Conservation (phyloP, 2,888 invertebrate genomes). For the Eupithecia tripunctaria region DNA sequence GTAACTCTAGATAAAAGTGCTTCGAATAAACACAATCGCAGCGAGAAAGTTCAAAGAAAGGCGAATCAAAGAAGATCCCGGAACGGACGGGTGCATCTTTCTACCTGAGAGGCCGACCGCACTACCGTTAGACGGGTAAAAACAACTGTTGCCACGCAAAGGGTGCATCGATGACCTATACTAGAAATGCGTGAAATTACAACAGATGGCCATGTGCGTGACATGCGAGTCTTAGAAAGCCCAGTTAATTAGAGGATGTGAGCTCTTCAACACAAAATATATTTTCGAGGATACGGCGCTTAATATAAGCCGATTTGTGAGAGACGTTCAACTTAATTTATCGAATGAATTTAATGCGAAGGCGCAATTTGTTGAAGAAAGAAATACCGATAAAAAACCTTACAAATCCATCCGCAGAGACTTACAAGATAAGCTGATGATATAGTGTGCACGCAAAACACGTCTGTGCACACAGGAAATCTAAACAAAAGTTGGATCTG, state of each 20-base stretch:
- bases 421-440: conserved; percentile 39
- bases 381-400: conserved; percentile 24
- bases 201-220: conserved; percentile 59
- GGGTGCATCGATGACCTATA: conserved; percentile 65
- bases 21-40: conserved; percentile 30
- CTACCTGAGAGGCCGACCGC: conserved; percentile 64
- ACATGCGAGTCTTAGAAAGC: conserved; percentile 46
- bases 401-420: conserved; percentile 29
- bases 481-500: conserved; percentile 40
- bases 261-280: conserved; percentile 29
- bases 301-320: neutral
- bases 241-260: conserved; percentile 52
- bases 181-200: conserved; percentile 60
- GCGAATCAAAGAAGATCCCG: conserved; percentile 57
- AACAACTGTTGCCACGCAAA: conserved; percentile 59
- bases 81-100: conserved; percentile 53
- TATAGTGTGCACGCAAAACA: conserved; percentile 33
- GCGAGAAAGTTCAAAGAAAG: conserved; percentile 56
- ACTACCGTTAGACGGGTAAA: conserved; percentile 65
- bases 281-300: neutral
- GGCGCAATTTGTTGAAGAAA: conserved; percentile 13
- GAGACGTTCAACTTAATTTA: neutral
- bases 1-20: conserved; percentile 31
- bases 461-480: conserved; percentile 39
- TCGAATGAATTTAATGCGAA: conserved; percentile 7